These are phyloP conservation scores for Coecobrya sp. DNA, from an alignment of 2,888 invertebrate genomes.

Conservation along the genomic window DNA sequence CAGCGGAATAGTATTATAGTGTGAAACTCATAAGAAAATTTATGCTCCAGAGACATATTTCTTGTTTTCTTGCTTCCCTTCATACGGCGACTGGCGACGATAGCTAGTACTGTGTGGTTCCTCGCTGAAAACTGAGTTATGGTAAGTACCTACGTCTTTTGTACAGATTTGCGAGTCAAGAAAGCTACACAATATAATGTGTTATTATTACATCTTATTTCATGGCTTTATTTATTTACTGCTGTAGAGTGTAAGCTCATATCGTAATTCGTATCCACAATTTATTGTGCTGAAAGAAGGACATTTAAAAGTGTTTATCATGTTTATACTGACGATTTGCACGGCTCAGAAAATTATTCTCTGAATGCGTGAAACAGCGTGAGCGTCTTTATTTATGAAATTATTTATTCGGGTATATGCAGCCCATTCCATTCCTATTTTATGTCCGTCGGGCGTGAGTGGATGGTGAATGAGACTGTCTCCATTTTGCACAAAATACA, in stretches of 20 bases:
- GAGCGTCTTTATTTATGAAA: slow-evolving; percentile 3
- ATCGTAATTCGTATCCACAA: slow-evolving; percentile 13
- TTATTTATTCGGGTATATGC: slow-evolving; percentile 36
- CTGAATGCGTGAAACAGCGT: not conserved
- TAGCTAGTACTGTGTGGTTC: no score
- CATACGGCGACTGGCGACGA: no score
- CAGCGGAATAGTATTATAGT: not conserved
- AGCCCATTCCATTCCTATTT: not conserved
- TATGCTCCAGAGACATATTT: slow-evolving; percentile 31
- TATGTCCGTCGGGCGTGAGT: not conserved
- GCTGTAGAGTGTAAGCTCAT: not conserved
- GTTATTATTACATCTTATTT: slow-evolving; percentile 10
- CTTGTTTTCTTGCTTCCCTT: not conserved
- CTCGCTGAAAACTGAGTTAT: no score
- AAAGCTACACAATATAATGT: slow-evolving; percentile 17
- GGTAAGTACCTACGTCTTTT: not conserved
- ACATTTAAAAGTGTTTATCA: slow-evolving; percentile 43
- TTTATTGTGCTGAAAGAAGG: slow-evolving; percentile 50
- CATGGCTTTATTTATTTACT: slow-evolving; percentile 2
- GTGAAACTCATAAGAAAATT: slow-evolving; percentile 20
- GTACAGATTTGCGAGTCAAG: slow-evolving; percentile 21
- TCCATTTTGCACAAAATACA: not conserved
- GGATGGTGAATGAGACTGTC: not conserved
- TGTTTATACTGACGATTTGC: slow-evolving; percentile 18
- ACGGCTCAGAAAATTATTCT: slow-evolving; percentile 17